These are phyloP conservation scores for Arbacia lixula DNA, from an alignment of 53 echinoderm and acorn worm species.

Conservation along the genomic window DNA sequence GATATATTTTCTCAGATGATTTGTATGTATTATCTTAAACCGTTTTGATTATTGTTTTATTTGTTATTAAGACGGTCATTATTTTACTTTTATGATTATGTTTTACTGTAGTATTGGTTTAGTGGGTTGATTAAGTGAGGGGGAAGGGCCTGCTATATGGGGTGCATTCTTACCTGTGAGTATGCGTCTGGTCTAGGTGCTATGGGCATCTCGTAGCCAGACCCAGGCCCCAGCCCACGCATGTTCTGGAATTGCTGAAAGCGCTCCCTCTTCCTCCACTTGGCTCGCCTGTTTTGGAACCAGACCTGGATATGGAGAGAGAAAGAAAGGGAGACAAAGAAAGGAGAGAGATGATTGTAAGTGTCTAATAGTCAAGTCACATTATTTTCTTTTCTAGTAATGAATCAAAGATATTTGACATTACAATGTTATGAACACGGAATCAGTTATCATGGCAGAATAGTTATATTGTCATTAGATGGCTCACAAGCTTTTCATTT, in stretches of 20 bases:
- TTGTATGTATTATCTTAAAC: not conserved
- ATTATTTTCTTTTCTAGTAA: too few relatives aligned
- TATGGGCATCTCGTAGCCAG: slow-evolving; percentile 98
- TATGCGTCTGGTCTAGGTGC: slow-evolving; percentile 94
- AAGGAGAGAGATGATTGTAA: slow-evolving; percentile 32
- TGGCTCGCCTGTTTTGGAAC: slow-evolving; percentile 98
- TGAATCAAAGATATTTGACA: not conserved
- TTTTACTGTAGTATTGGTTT: too few relatives aligned
- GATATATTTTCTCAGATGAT: not conserved
- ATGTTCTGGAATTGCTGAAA: slow-evolving; percentile 95
- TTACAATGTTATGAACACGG: not conserved
- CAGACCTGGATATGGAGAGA: slow-evolving; percentile 77
- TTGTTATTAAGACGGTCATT: not conserved
- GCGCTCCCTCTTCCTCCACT: slow-evolving; percentile 95
- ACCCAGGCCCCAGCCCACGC: slow-evolving; percentile 86
- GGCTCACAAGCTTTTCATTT: too few relatives aligned
- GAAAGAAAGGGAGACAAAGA: not conserved
- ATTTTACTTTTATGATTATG: too few relatives aligned
- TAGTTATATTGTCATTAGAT: too few relatives aligned
- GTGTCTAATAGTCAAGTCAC: too few relatives aligned
- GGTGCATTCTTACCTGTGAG: slow-evolving; percentile 83
- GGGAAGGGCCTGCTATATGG: too few relatives aligned
- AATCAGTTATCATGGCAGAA: not conserved
- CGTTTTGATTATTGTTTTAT: not conserved
- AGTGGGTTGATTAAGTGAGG: too few relatives aligned